Evolutionary conservation across 2,888 invertebrate genomes (phyloP).

Genomic region (Conops quadrifasciatus): DNA sequence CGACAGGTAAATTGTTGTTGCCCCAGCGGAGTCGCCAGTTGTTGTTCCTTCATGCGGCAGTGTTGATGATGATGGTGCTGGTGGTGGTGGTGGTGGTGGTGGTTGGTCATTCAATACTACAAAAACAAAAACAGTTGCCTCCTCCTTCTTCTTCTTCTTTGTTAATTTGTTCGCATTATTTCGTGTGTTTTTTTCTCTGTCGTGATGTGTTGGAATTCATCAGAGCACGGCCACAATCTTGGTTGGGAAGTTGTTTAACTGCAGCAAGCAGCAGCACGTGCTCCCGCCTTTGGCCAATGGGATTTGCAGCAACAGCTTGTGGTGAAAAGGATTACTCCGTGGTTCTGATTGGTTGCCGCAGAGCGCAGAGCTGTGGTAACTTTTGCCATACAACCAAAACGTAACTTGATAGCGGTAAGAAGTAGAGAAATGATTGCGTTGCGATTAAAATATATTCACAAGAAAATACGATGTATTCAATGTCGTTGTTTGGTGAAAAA

Average conservation of each 20-base stretch:
- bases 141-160: constrained; percentile 23
- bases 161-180: constrained; percentile 22
- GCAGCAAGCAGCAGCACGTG: constrained; percentile 61
- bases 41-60: constrained; percentile 38
- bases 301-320: constrained; percentile 47
- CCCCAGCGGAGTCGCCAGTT: constrained; percentile 36
- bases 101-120: constrained; percentile 30
- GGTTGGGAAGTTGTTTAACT: constrained; percentile 20
- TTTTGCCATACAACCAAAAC: background rate
- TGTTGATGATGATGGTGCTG: no score
- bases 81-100: constrained; percentile 2
- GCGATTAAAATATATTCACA: background rate
- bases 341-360: constrained; percentile 45
- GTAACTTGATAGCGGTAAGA: background rate
- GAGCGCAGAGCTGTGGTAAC: background rate
- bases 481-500: background rate
- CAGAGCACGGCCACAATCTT: no score
- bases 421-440: background rate
- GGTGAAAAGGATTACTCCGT: constrained; percentile 51
- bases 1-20: constrained; percentile 45
- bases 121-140: constrained; percentile 16
- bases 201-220: constrained; percentile 42
- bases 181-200: constrained; percentile 27
- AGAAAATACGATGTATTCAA: background rate
- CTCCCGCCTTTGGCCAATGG: constrained; percentile 57